Evolutionary conservation across 2,113 vertebrate species (phyloP).

Genomic region (Rhabdomys dilectus): DNA sequence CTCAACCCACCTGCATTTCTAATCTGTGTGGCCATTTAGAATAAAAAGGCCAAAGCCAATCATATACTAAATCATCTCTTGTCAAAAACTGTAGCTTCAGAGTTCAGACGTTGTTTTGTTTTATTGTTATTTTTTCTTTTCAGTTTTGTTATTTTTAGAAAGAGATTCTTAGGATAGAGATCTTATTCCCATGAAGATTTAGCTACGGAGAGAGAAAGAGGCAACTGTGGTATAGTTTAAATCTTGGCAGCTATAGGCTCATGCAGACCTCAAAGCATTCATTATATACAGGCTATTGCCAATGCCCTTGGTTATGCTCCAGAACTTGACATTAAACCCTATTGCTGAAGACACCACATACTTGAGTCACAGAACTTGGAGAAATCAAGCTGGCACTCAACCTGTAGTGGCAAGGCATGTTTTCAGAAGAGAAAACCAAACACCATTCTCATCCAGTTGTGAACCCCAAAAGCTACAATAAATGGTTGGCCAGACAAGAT

Average conservation of each 20-base stretch:
- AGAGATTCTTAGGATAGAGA: neutral
- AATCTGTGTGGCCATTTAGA: neutral
- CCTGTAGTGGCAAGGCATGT: neutral
- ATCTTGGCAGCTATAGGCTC: neutral
- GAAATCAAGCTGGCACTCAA: neutral
- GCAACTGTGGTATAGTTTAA: neutral
- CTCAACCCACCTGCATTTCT: neutral
- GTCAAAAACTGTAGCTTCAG: neutral
- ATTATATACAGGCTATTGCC: neutral
- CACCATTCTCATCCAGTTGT: neutral
- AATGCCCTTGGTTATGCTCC: neutral
- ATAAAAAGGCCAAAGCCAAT: neutral
- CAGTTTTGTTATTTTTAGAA: neutral
- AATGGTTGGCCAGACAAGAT: neutral
- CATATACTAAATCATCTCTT: neutral
- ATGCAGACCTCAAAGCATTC: neutral
- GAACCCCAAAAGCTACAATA: neutral
- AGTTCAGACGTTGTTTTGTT: neutral
- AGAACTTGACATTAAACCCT: neutral
- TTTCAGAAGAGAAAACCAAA: neutral
- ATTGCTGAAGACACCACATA: neutral
- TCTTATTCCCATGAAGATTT: neutral
- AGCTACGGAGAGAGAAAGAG: neutral
- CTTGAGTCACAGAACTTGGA: neutral
- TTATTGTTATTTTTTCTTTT: neutral